Percentiles rank a stretch among this genome's conserved stretches.
Conservation (phyloP, 2,797 vertebrate genomes). For the Acestrorhynchus altus region DNA sequence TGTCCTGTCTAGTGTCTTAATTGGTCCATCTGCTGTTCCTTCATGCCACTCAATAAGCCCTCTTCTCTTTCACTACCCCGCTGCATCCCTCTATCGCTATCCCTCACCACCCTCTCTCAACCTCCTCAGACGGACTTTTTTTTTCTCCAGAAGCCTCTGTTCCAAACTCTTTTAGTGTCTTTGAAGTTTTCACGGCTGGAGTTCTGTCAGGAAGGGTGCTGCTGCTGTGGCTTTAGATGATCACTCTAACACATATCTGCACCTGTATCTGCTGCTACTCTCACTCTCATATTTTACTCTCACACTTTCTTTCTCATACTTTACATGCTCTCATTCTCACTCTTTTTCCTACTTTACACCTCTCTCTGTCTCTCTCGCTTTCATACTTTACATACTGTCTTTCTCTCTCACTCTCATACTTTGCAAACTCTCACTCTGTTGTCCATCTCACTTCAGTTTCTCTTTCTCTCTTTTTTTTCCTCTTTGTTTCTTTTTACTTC, state of each 20-base stretch:
- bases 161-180: conserved; percentile 2
- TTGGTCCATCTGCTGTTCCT: conserved; percentile 46
- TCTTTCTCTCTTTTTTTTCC: conserved; percentile 3
- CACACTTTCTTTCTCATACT: neutral
- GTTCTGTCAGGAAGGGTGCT: conserved; percentile 10
- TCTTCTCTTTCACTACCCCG: conserved; percentile 3
- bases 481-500: no score
- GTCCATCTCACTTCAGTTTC: no score
- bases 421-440: no score
- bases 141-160: neutral
- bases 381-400: no score
- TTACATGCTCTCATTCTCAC: neutral
- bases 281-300: neutral
- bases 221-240: conserved; percentile 17
- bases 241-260: conserved; percentile 10
- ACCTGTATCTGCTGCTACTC: conserved; percentile 12
- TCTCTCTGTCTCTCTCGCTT: conserved; percentile 18
- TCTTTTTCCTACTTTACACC: conserved; percentile 9
- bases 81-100: neutral
- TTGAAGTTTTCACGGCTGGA: conserved; percentile 20
- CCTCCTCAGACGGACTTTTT: neutral
- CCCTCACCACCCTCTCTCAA: conserved; percentile 6
- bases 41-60: conserved; percentile 27
- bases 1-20: conserved; percentile 66
- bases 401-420: conserved; percentile 1